Evolutionary conservation across 2,797 vertebrate species (phyloP), one percentile per base, ranked within the genome.

Genomic region (Pteronotus mesoamericanus): DNA sequence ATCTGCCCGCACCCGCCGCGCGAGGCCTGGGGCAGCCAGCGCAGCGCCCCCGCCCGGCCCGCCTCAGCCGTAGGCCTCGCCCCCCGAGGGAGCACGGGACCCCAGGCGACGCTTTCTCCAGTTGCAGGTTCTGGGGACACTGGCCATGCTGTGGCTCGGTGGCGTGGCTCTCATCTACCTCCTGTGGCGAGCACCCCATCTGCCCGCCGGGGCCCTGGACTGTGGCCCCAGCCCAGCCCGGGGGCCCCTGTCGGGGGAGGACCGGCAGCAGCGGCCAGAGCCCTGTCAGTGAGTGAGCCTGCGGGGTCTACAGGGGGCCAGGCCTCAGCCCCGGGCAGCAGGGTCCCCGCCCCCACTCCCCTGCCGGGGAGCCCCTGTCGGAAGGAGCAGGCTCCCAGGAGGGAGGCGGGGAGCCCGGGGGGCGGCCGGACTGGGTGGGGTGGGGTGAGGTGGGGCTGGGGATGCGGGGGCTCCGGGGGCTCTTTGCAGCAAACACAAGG

Each of bases 81-180:
- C 66, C 24, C 5, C 68, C 18, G 3, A 0, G 39, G 68, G 37
- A 26, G 82, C 44, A 8, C 0, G 51, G 59, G 19, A 12, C 68
- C 55, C 10, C 5, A 0, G 4, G 39, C 2, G 46, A 19, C 0
- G 6, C 86, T 48, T 96, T 9, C 83, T 91, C 59, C 29, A 91
- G 87, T 55, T 95, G 91, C 97, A 98, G 94, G 83, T 97, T 14
- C 32, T 98, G 68, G 91, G 86, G 4, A 3, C 7, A 3, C 57
- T 98, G 94, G 57, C 96, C 14, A 0, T 78, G 5, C 69, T 98
- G 94, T 90, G 79, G 5, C 80, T 97, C 19, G 42, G 97, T 22
- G 55, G 79, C 0, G 11, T 95, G 83, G 7, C 91, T 32, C 77
- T 96, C 77, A 26, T 86, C 96, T 89, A 85, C 79, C 39, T 97